These are phyloP conservation scores for Corythoichthys intestinalis DNA, from an alignment of 2,113 vertebrate genomes.

Conservation along the genomic window DNA sequence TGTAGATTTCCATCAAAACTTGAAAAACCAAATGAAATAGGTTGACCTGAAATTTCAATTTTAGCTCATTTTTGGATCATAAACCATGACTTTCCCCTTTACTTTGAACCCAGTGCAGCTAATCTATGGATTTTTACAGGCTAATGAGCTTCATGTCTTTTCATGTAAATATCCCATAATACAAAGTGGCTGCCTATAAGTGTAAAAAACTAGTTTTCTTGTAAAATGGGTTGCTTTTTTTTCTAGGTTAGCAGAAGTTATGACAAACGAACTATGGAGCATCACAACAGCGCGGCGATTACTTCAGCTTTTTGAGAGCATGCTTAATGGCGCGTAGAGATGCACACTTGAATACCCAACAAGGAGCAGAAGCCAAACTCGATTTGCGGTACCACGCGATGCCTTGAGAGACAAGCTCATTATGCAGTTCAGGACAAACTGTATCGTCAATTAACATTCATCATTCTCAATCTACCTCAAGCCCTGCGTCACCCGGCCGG, in stretches of 20 bases:
- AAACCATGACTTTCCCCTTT: too few relatives aligned
- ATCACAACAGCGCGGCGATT: slow-evolving; percentile 30
- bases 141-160: too few relatives aligned
- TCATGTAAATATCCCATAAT: too few relatives aligned
- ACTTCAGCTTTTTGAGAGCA: slow-evolving; percentile 39
- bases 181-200: too few relatives aligned
- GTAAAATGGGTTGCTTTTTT: slow-evolving; percentile 17
- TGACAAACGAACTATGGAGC: slow-evolving; percentile 39
- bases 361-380: slow-evolving; percentile 48
- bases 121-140: neutral
- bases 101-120: neutral
- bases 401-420: slow-evolving; percentile 54
- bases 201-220: too few relatives aligned
- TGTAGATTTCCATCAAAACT: too few relatives aligned
- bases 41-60: too few relatives aligned
- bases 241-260: slow-evolving; percentile 45
- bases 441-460: slow-evolving; percentile 70
- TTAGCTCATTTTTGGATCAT: too few relatives aligned
- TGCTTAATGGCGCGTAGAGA: slow-evolving; percentile 42
- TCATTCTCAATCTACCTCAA: slow-evolving; percentile 67
- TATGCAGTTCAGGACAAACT: slow-evolving; percentile 59
- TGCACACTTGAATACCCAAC: slow-evolving; percentile 53
- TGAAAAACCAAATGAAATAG: too few relatives aligned
- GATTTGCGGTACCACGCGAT: slow-evolving; percentile 43
- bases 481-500: slow-evolving; percentile 32